These are phyloP conservation scores for Phrynocephalus versicolor DNA, from an alignment of 2,113 vertebrate genomes.

Conservation along the genomic window DNA sequence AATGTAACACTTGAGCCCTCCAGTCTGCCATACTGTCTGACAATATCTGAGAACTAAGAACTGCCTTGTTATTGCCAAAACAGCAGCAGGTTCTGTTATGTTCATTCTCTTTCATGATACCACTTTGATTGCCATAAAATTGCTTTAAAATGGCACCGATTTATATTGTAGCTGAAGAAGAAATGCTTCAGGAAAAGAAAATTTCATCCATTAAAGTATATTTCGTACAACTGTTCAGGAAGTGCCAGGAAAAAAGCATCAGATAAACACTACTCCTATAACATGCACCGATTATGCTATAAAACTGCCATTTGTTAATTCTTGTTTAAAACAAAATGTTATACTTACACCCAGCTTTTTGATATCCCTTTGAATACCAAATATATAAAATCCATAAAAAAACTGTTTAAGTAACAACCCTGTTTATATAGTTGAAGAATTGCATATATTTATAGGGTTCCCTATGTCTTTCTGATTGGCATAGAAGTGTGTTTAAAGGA, in stretches of 20 bases:
- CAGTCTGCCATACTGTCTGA: constrained; percentile 6
- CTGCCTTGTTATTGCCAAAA: neutral
- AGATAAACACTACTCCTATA: neutral
- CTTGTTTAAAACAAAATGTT: constrained; percentile 5
- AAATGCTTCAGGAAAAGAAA: constrained; percentile 2
- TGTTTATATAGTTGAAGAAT: neutral
- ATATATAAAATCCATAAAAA: neutral
- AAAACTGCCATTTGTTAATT: constrained; percentile 5
- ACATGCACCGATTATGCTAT: constrained; percentile 2
- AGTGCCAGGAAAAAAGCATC: neutral
- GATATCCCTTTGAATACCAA: neutral
- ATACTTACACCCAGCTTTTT: neutral
- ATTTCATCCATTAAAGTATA: neutral
- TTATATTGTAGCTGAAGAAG: neutral
- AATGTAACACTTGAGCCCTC: constrained; percentile 3
- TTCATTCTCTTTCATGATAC: constrained; percentile 29
- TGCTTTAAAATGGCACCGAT: constrained; percentile 36
- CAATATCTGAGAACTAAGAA: neutral
- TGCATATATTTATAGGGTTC: neutral
- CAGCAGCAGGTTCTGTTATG: neutral
- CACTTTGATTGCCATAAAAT: constrained; percentile 30
- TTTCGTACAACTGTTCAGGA: neutral
- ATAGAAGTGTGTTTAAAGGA: neutral
- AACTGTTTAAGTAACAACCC: neutral
- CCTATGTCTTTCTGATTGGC: neutral